phyloP scores from a whole-genome alignment of 2,797 vertebrate species.

The Tapirus indicus region DNA sequence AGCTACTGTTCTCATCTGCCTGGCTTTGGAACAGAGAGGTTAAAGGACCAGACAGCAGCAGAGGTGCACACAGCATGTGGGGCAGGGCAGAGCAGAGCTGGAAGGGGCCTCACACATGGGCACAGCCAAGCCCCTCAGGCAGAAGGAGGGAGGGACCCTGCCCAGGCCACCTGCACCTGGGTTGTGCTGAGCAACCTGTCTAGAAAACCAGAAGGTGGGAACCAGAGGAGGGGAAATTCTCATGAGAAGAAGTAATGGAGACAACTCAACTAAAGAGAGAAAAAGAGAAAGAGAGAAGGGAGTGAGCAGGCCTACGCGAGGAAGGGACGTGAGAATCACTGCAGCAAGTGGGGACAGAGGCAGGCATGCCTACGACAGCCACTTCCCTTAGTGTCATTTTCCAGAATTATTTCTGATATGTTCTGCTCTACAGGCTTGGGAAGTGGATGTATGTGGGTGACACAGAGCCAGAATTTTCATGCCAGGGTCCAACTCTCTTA shows the following conservation, averaged over 20 bases:
- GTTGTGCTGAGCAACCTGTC: background rate
- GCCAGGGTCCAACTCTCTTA: background rate
- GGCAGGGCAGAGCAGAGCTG: background rate
- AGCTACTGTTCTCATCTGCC: background rate
- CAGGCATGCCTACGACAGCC: rapidly evolving
- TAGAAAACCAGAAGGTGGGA: background rate
- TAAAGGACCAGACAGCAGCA: background rate
- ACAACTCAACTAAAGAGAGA: background rate
- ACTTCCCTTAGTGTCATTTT: background rate
- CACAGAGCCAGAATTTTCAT: background rate
- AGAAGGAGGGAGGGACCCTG: background rate
- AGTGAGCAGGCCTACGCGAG: rapidly evolving
- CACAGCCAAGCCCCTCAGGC: background rate
- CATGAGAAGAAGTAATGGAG: background rate
- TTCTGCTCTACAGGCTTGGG: background rate
- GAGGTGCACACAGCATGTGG: background rate
- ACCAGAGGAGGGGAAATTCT: background rate
- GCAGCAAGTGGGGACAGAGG: background rate
- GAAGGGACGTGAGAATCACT: background rate
- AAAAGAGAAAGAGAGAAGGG: background rate
- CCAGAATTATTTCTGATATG: background rate
- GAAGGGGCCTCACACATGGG: background rate
- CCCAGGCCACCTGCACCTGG: background rate
- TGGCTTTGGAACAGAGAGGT: background rate
- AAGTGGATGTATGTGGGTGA: background rate